Conservation (phyloP, 2,888 invertebrate genomes). For the Carcina quercana region DNA sequence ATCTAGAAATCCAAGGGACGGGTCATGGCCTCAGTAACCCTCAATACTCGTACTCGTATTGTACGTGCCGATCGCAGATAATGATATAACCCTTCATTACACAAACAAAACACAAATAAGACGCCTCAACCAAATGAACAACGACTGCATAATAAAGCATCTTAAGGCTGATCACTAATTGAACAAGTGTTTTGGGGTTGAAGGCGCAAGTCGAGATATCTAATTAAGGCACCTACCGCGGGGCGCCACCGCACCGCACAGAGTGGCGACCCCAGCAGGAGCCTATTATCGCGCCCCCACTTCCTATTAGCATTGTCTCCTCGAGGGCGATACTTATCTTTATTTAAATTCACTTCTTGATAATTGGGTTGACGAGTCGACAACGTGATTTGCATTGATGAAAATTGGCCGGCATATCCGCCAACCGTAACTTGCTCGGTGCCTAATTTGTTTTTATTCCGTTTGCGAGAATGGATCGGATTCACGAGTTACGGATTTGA, state of each 20-base stretch:
- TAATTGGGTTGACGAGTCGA: constrained; percentile 75
- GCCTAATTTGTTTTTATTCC: constrained; percentile 62
- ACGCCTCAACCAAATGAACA: constrained; percentile 14
- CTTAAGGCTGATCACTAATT: constrained; percentile 64
- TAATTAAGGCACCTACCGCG: constrained; percentile 70
- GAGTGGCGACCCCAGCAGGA: constrained; percentile 50
- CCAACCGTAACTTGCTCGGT: constrained; percentile 50
- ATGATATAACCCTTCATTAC: neutral
- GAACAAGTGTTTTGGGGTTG: constrained; percentile 68
- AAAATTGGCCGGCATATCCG: constrained; percentile 63
- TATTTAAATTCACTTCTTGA: constrained; percentile 75
- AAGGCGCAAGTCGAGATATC: constrained; percentile 63
- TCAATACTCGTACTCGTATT: too few relatives aligned
- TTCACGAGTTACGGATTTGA: constrained; percentile 1
- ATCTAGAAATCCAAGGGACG: too few relatives aligned
- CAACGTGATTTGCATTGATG: constrained; percentile 76
- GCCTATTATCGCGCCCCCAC: constrained; percentile 71
- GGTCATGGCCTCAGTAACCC: too few relatives aligned
- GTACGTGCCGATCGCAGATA: neutral
- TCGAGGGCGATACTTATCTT: constrained; percentile 74
- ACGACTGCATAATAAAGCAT: constrained; percentile 50
- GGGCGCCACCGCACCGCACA: constrained; percentile 23
- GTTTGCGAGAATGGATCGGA: constrained; percentile 38
- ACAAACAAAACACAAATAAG: neutral
- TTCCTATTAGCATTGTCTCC: constrained; percentile 74